Percentiles rank a stretch among this genome's conserved stretches.
These are phyloP conservation scores for Sisor rabdophorus DNA, from an alignment of 2,113 vertebrate genomes.

Conservation along the genomic window DNA sequence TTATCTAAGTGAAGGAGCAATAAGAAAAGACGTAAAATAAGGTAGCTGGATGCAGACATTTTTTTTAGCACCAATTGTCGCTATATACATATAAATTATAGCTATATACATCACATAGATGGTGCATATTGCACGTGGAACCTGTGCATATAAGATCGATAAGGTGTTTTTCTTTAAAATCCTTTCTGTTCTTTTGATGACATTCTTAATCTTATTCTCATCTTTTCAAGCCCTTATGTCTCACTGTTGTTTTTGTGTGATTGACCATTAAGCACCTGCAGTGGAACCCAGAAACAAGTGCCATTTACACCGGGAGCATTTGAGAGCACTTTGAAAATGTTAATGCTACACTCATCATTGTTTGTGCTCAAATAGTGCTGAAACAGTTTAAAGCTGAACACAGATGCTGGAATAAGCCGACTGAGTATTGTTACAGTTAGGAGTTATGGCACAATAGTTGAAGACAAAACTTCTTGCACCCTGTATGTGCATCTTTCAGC, in stretches of 20 bases:
- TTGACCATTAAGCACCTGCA: background rate
- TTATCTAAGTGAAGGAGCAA: background rate
- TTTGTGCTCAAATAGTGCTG: background rate
- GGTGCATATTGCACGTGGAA: slow-evolving; percentile 6
- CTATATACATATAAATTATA: too few species aligned
- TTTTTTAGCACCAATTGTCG: too few species aligned
- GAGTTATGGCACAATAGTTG: background rate
- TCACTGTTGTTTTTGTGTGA: background rate
- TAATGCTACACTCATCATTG: slow-evolving; percentile 32
- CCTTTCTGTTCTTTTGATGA: background rate
- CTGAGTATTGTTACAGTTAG: background rate
- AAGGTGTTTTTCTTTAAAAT: background rate
- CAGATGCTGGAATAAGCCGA: background rate
- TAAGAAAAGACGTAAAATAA: background rate
- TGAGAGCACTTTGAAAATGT: slow-evolving; percentile 32
- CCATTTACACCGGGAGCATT: slow-evolving; percentile 41
- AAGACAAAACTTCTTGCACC: background rate
- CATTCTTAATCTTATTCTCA: background rate
- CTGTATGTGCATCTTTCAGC: background rate
- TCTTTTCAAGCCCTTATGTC: slow-evolving; percentile 17
- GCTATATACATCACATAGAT: slow-evolving; percentile 8
- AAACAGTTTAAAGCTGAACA: slow-evolving; percentile 12
- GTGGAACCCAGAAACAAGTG: slow-evolving; percentile 15
- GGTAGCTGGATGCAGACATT: slow-evolving; percentile 18
- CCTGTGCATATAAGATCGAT: background rate